Base-by-base conservation (phyloP, 2,797 vertebrate genomes). In the Rhabdophis nuchalis region DNA sequence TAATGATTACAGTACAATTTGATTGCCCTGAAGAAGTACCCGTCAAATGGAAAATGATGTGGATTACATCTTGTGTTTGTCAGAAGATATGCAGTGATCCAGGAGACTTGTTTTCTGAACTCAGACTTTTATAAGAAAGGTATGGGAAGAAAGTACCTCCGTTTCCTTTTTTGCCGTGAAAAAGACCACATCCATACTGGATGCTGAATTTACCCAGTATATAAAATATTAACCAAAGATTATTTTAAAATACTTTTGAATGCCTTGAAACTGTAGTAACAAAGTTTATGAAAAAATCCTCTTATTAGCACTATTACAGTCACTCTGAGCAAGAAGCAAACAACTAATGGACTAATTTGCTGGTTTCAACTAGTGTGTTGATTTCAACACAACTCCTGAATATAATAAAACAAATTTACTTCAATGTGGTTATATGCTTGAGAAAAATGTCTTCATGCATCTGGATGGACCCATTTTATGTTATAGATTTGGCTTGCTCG, bases 1-100 rank as follows among this genome's bases (percentile, higher is more conserved):
- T 94, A 94, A 98, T 98, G 96, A 98, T 99, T 93, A 98, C 98
- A 0, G 96, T 99, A 82, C 97, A 98, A 95, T 99, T 99, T 94
- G 97, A 97, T 23, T 99, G 99, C 93, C 98, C 98, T 87, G 98
- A 96, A 0, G 98, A 98, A 95, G 96, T 97, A 68, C 97, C 91
- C 27, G 97, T 98, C 46, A 97, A 97, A 91, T 99, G 99, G 99
- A 99, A 98, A 97, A 99, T 99, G 98, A 98, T 99, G 97, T 99
- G 98, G 99, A 98, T 99, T 95, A 98, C 96, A 0, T 99, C 99
- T 0, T 99, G 99, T 0, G 98, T 99, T 91, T 99, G 99, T 93
- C 98, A 99, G 95, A 98, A 96, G 96, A 97, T 97, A 60, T 99
- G 99, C 95, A 97, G 86, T 53, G 96, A 98, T 90, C 98, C 98